Evolutionary conservation across 2,888 invertebrate species (phyloP), one percentile per base, ranked within the genome.

Genomic region (Metalampra italica): DNA sequence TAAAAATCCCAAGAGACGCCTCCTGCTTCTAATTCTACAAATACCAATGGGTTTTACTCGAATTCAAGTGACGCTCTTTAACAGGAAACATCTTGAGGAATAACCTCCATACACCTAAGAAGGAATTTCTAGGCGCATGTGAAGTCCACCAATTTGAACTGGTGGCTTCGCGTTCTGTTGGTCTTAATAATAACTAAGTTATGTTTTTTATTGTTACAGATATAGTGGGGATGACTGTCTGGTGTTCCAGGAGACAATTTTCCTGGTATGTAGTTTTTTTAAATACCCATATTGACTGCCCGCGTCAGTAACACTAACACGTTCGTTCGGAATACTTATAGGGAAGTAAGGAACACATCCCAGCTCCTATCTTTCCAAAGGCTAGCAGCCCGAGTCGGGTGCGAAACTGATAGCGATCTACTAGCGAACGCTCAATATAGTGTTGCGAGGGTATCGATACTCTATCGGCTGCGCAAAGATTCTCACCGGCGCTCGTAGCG

Each of bases 141-240:
- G n/a, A n/a, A n/a, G n/a, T n/a, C n/a, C n/a, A n/a, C n/a, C n/a
- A n/a, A n/a, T n/a, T n/a, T 22, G 22, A 22, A 5, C 22, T 22
- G 22, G 2, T 2, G 22, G 22, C 5, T 22, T 22, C 22, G 22
- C 2, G 22, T 22, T 3, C 1, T 13, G 29, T 32, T 43, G 5
- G 30, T 39, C 4, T 43, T 30, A 5, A 41, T 54, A 36, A 7
- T 36, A 36, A 36, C 36, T n/a, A n/a, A 32, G n/a, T n/a, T n/a
- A 32, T 36, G n/a, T 36, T 55, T 64, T 57, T 48, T 49, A 53
- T 79, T 74, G 68, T 86, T 85, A 45, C 86, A 87, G 86, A 77
- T 73, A 57, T 53, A 60, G 65, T 71, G 63, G 84, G 71, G 68
- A 87, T 87, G 86, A 78, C 70, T 68, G 61, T 60, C 57, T 53